These are phyloP conservation scores for Caenorhabditis sp. DNA, from an alignment of 2,888 invertebrate genomes.

Conservation along the genomic window DNA sequence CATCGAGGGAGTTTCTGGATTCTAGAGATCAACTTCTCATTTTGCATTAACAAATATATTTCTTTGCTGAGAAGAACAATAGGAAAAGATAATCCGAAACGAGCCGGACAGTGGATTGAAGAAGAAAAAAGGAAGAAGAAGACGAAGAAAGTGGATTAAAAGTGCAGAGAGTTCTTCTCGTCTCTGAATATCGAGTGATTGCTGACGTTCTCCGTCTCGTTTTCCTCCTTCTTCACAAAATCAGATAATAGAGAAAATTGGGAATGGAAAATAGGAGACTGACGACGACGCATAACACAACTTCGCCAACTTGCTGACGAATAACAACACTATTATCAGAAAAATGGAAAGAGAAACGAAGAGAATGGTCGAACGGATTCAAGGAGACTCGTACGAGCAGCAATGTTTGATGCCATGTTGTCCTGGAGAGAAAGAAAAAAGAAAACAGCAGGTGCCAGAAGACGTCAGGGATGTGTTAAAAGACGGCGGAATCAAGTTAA, in stretches of 20 bases:
- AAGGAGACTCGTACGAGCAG: background rate
- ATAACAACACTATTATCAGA: constrained; percentile 30
- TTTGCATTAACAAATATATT: too few species aligned
- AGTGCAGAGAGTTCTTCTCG: background rate
- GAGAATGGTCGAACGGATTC: background rate
- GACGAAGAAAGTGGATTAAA: background rate
- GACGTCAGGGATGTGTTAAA: background rate
- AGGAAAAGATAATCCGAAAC: background rate
- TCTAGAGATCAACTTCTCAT: too few species aligned
- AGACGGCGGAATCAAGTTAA: too few species aligned
- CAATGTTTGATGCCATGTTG: background rate
- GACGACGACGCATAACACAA: too few species aligned
- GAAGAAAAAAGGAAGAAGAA: too few species aligned
- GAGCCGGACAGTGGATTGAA: too few species aligned
- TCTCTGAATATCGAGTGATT: background rate
- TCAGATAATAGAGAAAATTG: constrained; percentile 23
- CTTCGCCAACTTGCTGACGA: constrained; percentile 2
- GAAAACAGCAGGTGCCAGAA: background rate
- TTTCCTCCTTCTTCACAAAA: constrained; percentile 4
- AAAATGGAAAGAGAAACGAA: background rate
- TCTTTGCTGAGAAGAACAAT: background rate
- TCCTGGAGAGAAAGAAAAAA: background rate
- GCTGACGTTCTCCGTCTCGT: background rate
- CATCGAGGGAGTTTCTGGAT: too few species aligned
- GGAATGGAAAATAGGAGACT: constrained; percentile 3